Evolutionary conservation across 2,888 invertebrate genomes (phyloP), one percentile per base, ranked within the genome.

Genomic region (Choristoneura rosaceana): DNA sequence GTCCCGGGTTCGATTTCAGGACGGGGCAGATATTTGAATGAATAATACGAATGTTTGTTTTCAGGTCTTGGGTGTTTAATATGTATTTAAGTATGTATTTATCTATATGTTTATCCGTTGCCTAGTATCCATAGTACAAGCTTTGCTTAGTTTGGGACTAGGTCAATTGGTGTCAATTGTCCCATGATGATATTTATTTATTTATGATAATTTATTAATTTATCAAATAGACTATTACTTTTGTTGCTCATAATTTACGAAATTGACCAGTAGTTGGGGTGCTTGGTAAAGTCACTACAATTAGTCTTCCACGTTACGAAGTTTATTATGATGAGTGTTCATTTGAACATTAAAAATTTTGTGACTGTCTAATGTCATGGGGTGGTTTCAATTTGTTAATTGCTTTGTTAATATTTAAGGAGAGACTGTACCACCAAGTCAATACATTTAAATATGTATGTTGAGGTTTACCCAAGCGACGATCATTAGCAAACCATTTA

Each of bases 201-300:
- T n/a, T n/a, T n/a, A n/a, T n/a, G n/a, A n/a, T n/a, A n/a, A n/a
- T n/a, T n/a, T n/a, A n/a, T n/a, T n/a, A n/a, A n/a, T 71, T 71
- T 41, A 52, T 65, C 15, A 66, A 65, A 71, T 61, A 59, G 65
- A 33, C 70, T 61, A 66, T 66, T 71, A 71, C 38, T 61, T 71
- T 55, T 52, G 50, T 43, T 43, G 43, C 38, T 70, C 45, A 59
- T 66, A 59, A 66, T 66, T 71, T 71, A 61, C 60, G 41, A 17
- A 71, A 71, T 71, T 71, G 65, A 52, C 43, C 43, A 15, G 52
- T 52, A 52, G 52, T 66, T 25, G 43, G 15, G 45, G 58, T 64
- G 8, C 47, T 25, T 64, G 10, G 43, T 25, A 61, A 25, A 65
- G 45, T 66, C 65, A 43, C 58, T 70, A 25, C 47, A 43, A 60